Evolutionary conservation across 2,113 vertebrate species (phyloP), one percentile per base, ranked within the genome.

Genomic region (Eidolon helvum): DNA sequence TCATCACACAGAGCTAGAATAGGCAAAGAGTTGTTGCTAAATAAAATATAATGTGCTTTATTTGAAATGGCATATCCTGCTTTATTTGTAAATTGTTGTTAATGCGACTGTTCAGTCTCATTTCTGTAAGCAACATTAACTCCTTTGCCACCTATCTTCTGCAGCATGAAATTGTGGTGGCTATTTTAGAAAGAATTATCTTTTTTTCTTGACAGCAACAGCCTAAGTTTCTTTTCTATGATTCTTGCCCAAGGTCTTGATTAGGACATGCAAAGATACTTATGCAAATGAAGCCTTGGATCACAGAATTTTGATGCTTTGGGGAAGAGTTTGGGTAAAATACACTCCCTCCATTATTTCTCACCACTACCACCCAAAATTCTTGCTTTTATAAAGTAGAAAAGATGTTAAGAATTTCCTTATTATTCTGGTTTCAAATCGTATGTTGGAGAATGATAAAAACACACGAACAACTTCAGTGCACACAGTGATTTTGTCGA

Each of bases 161-260:
- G 82, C 59, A 91, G 69, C n/a, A 75, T 88, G 40, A 91, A 94
- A 94, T 85, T n/a, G 5, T 30, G 24, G 80, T 38, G 35, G 12
- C 79, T 80, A 50, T 59, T 86, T 95, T 65, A 35, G 43, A 82
- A 93, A 97, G 88, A 90, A 93, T 93, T 79, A 55, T 84, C 75
- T 87, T 92, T 83, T 92, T 96, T 89, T 50, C 79, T 91, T 91
- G 21, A 95, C 87, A 95, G 30, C 40, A 96, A 97, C 95, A 87
- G 38, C 85, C 80, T 96, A 95, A 85, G 15, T 91, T 94, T 28
- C 12, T 96, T 84, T 40, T 21, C 30, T n/a, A 6, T 0, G 53
- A 95, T 53, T 96, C 65, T 90, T 90, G 74, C 95, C 50, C 88
- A 33, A 65, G 38, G 63, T 87, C 93, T 90, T 93, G 84, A 96